Evolutionary conservation across 1,140 invertebrate species (phyloP).

Genomic region (Drosophila oshimai): DNA sequence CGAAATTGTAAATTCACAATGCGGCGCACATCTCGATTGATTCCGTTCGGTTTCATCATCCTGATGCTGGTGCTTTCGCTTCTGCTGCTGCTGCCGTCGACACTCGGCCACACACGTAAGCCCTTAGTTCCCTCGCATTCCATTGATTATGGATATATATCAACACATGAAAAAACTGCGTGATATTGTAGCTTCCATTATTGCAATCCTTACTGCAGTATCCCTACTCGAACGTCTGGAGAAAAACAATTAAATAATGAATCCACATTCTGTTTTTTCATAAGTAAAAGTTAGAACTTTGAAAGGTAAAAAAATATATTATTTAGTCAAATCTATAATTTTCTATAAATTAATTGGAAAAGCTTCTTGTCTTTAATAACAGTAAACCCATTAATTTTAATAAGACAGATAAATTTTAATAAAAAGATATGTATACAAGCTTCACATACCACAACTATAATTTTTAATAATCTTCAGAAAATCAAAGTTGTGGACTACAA

Average conservation of each 20-base stretch:
- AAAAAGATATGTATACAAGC: too few species aligned
- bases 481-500: too few species aligned
- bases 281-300: too few species aligned
- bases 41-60: conserved; percentile 59
- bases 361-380: too few species aligned
- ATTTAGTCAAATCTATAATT: too few species aligned
- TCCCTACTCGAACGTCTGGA: too few species aligned
- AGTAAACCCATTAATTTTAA: too few species aligned
- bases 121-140: conserved; percentile 15
- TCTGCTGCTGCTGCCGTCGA: conserved; percentile 24
- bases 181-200: background rate
- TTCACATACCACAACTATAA: too few species aligned
- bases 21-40: conserved; percentile 67
- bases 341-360: too few species aligned
- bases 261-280: background rate
- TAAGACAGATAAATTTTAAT: too few species aligned
- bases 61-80: background rate
- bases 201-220: background rate
- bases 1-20: conserved; percentile 69
- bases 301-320: too few species aligned
- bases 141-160: conserved; percentile 53
- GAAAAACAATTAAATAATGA: background rate
- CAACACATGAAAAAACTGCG: conserved; percentile 10
- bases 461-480: too few species aligned
- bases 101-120: conserved; percentile 72